Percentiles rank a stretch among this genome's conserved stretches.
These are phyloP conservation scores for Lysiphlebus fabarum DNA, from an alignment of 1,140 invertebrate species.

Conservation along the genomic window DNA sequence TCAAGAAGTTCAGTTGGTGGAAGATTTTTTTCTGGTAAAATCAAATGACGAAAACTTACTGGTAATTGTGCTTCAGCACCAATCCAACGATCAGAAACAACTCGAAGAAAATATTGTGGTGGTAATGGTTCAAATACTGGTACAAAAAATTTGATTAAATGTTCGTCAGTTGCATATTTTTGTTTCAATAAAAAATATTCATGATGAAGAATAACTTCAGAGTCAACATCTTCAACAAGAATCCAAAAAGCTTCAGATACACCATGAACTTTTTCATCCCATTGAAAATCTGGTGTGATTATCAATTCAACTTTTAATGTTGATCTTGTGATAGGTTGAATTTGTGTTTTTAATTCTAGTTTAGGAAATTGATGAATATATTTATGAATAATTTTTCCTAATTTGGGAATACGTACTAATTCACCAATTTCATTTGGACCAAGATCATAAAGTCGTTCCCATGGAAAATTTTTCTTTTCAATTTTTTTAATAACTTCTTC, in stretches of 20 bases:
- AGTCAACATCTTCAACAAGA: conserved; percentile 96
- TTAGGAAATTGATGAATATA: conserved; percentile 98
- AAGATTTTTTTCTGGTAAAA: conserved; percentile 96
- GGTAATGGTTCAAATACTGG: conserved; percentile 97
- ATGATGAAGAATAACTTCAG: conserved; percentile 93
- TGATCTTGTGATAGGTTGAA: conserved; percentile 95
- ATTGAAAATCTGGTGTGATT: conserved; percentile 98
- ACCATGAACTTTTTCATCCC: conserved; percentile 97
- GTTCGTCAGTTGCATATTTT: conserved; percentile 92
- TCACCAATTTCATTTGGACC: conserved; percentile 98
- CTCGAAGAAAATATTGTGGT: conserved; percentile 94
- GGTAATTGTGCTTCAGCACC: conserved; percentile 94
- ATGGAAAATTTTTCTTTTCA: conserved; percentile 96
- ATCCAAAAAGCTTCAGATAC: conserved; percentile 99
- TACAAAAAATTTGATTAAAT: conserved; percentile 96
- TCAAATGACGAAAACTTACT: conserved; percentile 95
- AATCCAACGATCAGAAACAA: conserved; percentile 80
- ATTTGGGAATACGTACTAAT: conserved; percentile 89
- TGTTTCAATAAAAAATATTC: conserved; percentile 97
- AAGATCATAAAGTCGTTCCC: conserved; percentile 92
- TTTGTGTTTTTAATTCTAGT: conserved; percentile 89
- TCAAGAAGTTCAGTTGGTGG: conserved; percentile 98
- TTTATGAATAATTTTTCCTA: conserved; percentile 96
- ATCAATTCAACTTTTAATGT: conserved; percentile 93
- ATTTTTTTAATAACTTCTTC: conserved; percentile 97